phyloP scores from a whole-genome alignment of 1,140 invertebrate species.

The Glossosoma conforme region DNA sequence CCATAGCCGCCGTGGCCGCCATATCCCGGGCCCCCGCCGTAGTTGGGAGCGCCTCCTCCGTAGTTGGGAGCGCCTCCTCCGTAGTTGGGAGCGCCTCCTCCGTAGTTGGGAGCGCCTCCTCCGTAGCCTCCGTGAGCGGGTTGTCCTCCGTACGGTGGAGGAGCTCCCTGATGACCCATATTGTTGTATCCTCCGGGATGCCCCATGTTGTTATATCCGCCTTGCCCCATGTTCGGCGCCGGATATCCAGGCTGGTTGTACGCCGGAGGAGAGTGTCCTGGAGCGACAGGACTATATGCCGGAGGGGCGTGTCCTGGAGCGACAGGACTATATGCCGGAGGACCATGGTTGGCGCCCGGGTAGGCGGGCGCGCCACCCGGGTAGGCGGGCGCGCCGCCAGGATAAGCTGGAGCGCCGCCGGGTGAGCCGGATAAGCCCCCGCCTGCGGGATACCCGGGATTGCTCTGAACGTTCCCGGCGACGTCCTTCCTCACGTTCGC shows the following conservation, averaged over 20 bases:
- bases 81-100: conserved; percentile 10
- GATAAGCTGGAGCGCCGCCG: conserved; percentile 15
- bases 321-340: conserved; percentile 10
- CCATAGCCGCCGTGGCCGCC: conserved; percentile 21
- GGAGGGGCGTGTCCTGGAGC: conserved; percentile 4
- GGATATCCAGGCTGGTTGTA: background rate
- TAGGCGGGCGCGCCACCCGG: conserved; percentile 33
- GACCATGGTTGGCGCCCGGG: background rate
- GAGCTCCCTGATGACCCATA: conserved; percentile 6
- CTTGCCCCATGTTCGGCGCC: background rate
- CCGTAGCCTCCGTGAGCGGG: conserved; percentile 29
- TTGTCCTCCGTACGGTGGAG: conserved; percentile 9
- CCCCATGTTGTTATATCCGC: background rate
- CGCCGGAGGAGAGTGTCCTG: background rate
- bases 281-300: background rate
- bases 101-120: conserved; percentile 27
- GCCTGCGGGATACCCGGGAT: conserved; percentile 8
- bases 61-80: conserved; percentile 35
- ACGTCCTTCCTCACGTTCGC: conserved; percentile 16
- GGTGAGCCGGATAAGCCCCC: conserved; percentile 13
- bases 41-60: conserved; percentile 36
- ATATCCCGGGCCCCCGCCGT: conserved; percentile 31
- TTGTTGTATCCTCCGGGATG: conserved; percentile 6
- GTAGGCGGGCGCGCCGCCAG: conserved; percentile 33
- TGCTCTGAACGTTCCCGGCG: conserved; percentile 12